Evolutionary conservation across 2,888 invertebrate genomes (phyloP).

Genomic region (Tenthredo mesomela): DNA sequence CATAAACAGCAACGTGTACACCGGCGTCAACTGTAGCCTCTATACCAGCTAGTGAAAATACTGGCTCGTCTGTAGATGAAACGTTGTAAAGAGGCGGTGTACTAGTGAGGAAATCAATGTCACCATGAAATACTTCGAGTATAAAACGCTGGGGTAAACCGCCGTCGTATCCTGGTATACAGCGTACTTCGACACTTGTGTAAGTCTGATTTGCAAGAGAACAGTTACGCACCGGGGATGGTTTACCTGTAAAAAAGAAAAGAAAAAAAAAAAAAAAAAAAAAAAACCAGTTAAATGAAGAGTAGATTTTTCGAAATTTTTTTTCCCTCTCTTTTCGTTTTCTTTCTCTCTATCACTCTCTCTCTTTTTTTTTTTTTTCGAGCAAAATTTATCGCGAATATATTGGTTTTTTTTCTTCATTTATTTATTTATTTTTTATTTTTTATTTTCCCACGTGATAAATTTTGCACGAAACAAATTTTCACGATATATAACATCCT

Average conservation of each 20-base stretch:
- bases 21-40: slow-evolving; percentile 87
- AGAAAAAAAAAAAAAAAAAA: too few species aligned
- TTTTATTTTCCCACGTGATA: neutral
- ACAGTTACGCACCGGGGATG: slow-evolving; percentile 92
- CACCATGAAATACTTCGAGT: slow-evolving; percentile 85
- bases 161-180: slow-evolving; percentile 92
- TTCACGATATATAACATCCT: too few species aligned
- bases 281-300: neutral
- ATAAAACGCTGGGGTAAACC: slow-evolving; percentile 93
- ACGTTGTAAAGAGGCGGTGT: slow-evolving; percentile 80
- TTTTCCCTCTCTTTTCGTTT: neutral
- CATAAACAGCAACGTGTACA: slow-evolving; percentile 87
- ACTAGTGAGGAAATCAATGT: slow-evolving; percentile 72
- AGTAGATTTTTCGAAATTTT: neutral
- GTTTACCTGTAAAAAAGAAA: slow-evolving; percentile 84
- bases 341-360: too few species aligned
- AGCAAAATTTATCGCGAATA: too few species aligned
- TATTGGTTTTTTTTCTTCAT: too few species aligned
- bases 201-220: slow-evolving; percentile 91
- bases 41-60: slow-evolving; percentile 88
- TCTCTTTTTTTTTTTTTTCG: too few species aligned
- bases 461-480: neutral
- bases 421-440: too few species aligned
- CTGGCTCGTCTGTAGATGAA: slow-evolving; percentile 84
- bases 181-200: slow-evolving; percentile 90